Base-by-base conservation (phyloP, 2,888 invertebrate species). In the Drosophila aldrichi region DNA sequence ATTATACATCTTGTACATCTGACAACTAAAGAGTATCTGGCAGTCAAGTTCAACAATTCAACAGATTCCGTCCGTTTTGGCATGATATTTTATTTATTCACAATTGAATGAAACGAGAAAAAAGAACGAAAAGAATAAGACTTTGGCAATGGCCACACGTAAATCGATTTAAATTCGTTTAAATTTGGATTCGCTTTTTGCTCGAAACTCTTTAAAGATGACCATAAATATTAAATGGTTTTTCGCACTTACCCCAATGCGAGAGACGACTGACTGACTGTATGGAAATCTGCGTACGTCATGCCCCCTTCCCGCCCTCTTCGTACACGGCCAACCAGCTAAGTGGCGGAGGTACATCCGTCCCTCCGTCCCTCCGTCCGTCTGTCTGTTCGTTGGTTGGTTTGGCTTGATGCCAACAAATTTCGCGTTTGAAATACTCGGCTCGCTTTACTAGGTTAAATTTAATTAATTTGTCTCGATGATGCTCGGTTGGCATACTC, bases 401-500 rank as follows among this genome's bases (percentile, higher is more conserved):
- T 77, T 81, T 84, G 89, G 84, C 86, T 57, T 44, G 51, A 32
- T 48, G 89, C 84, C 85, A 82, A 56, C 71, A 73, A 79, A 72
- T 48, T 70, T 48, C 29, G 63, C 71, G 52, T 76, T 88, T 82
- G 69, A 83, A 83, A 71, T 81, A 70, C 81, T 70, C 52, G 59
- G 80, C 62, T 70, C 57, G 82, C 62, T 75, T 89, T 89, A 89
- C 75, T 85, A 88, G 85, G 85, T 85, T 85, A 85, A 89, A 85
- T 88, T 85, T 88, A 89, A 85, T 85, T 85, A 89, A 85, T 85
- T 85, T 89, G 86, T 86, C 81, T 80, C 90, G 75, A 20, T 52
- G 75, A 20, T 51, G 51, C 51, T 8, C 34, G 34, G 48, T 68
- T 68, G 72, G 58, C 70, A 67, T 51, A 46, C 54, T 34, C 60